phyloP scores from a whole-genome alignment of 2,113 vertebrate species.

The Datnioides undecimradiatus region DNA sequence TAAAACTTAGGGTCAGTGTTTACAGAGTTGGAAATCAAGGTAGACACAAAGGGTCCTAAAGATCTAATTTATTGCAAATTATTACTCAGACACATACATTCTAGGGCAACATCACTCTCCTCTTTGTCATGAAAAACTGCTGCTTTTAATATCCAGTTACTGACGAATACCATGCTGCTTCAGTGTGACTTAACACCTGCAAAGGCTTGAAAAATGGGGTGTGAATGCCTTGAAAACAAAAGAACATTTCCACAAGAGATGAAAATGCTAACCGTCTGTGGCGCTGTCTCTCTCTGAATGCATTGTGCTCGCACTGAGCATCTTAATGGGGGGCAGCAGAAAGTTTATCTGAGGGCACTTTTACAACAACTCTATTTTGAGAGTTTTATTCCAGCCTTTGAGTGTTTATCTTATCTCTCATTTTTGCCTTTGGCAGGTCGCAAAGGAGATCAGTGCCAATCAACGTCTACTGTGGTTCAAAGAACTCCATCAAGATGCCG shows the following conservation, averaged over 20 bases:
- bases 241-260: constrained; percentile 8
- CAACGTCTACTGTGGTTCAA: not conserved
- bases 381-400: constrained; percentile 1
- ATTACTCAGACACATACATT: not conserved
- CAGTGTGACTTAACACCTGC: not conserved
- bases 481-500: not conserved
- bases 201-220: not conserved
- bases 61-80: constrained; percentile 19
- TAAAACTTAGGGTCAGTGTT: no score
- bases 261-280: not conserved
- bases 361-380: constrained; percentile 2
- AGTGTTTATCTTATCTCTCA: not conserved
- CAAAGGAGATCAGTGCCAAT: constrained; percentile 24
- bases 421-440: not conserved
- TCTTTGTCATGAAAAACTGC: constrained; percentile 14
- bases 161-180: not conserved
- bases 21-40: constrained; percentile 14
- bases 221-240: constrained; percentile 15
- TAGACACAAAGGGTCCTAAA: constrained; percentile 9
- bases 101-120: not conserved
- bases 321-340: not conserved
- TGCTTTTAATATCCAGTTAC: not conserved
- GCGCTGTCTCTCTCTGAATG: not conserved
- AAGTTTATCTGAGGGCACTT: not conserved
- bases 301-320: not conserved